Conservation (phyloP, 1,140 invertebrate genomes). For the Drosophila erecta region DNA sequence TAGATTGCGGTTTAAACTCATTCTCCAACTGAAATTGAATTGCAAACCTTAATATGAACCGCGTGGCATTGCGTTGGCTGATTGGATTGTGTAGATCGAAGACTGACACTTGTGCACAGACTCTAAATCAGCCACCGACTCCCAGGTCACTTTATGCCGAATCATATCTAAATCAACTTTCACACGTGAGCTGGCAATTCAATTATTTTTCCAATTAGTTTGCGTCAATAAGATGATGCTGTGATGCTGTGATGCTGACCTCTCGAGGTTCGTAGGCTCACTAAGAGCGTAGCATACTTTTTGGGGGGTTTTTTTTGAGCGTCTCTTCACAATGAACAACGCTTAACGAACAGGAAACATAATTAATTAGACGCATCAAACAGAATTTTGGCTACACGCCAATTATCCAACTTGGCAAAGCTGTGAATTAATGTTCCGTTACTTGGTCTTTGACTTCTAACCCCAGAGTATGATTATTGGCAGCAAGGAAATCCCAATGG, state of each 20-base stretch:
- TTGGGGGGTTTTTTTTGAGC: conserved; percentile 21
- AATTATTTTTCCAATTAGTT: conserved; percentile 69
- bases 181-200: conserved; percentile 61
- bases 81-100: conserved; percentile 32
- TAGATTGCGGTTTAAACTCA: conserved; percentile 10
- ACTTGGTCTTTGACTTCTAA: conserved; percentile 12
- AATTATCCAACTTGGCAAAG: conserved; percentile 34
- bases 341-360: conserved; percentile 32
- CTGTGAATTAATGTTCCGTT: conserved; percentile 4
- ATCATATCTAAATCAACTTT: conserved; percentile 51
- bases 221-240: conserved; percentile 7
- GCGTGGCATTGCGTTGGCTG: conserved; percentile 8
- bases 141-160: background rate
- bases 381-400: conserved; percentile 27
- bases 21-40: conserved; percentile 25
- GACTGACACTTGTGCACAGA: conserved; percentile 1
- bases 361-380: conserved; percentile 39
- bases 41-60: conserved; percentile 18
- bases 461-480: conserved; percentile 8
- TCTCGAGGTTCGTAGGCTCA: background rate
- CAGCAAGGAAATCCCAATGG: conserved; percentile 32
- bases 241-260: background rate
- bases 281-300: conserved; percentile 41
- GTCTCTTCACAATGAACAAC: background rate
- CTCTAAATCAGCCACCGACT: background rate